Evolutionary conservation across 2,797 vertebrate species (phyloP).

Genomic region (Aplochiton taeniatus): DNA sequence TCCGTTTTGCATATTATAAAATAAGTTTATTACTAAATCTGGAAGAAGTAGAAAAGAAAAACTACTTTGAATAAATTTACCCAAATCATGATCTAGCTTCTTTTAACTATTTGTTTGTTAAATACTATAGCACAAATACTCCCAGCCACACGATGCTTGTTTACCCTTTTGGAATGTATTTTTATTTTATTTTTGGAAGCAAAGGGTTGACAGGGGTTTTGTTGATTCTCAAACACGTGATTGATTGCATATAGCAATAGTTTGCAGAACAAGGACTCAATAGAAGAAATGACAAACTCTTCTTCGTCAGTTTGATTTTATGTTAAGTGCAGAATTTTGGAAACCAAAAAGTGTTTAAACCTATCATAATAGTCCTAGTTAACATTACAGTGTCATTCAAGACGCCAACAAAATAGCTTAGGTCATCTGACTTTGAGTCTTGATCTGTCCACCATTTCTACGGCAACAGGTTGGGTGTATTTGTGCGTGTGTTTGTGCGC

Average conservation of each 20-base stretch:
- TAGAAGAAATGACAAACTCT: not conserved
- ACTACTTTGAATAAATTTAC: conserved; percentile 67
- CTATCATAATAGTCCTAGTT: too few relatives aligned
- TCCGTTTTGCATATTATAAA: conserved; percentile 63
- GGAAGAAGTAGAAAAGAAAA: conserved; percentile 44
- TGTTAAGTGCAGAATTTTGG: too few relatives aligned
- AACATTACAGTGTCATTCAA: too few relatives aligned
- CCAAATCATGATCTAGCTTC: conserved; percentile 36
- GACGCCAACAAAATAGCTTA: too few relatives aligned
- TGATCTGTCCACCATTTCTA: conserved; percentile 20
- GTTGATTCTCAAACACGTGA: conserved; percentile 44
- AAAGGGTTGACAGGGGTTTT: conserved; percentile 60
- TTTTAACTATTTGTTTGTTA: conserved; percentile 40
- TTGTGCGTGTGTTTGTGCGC: conserved; percentile 54
- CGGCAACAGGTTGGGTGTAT: conserved; percentile 32
- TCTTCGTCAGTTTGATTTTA: too few relatives aligned
- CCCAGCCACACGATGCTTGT: conserved; percentile 56
- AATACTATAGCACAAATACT: conserved; percentile 61
- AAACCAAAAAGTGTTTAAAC: too few relatives aligned
- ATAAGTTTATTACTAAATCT: conserved; percentile 66
- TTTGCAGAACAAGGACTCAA: conserved; percentile 19
- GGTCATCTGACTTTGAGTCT: not conserved
- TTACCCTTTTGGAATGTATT: conserved; percentile 77
- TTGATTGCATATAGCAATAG: conserved; percentile 34
- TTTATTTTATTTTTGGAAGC: conserved; percentile 73